A percentile compares a stretch with the other conserved stretches of the same genome.
Evolutionary conservation across 1,140 invertebrate genomes (phyloP).

Genomic region (Gryon sp.): DNA sequence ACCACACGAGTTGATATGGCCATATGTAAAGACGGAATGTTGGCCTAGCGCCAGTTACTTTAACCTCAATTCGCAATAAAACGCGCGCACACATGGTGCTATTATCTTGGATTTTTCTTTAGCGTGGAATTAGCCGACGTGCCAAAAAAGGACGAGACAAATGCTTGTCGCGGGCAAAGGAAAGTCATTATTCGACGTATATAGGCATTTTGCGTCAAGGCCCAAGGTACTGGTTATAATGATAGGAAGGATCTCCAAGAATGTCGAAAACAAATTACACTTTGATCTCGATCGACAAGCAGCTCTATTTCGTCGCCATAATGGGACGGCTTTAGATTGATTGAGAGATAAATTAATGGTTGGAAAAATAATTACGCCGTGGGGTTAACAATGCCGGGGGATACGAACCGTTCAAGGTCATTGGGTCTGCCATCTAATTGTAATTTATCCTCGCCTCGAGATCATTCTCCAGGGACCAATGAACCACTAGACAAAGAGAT

Average conservation of each 20-base stretch:
- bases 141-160: constrained; percentile 34
- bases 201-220: constrained; percentile 34
- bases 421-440: constrained; percentile 49
- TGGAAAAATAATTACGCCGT: constrained; percentile 40
- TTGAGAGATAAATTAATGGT: constrained; percentile 47
- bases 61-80: constrained; percentile 78
- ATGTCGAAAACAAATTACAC: constrained; percentile 42
- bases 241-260: constrained; percentile 15
- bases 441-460: constrained; percentile 26
- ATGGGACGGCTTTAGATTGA: constrained; percentile 20
- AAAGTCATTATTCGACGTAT: constrained; percentile 38
- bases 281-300: constrained; percentile 19
- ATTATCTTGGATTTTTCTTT: constrained; percentile 58
- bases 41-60: constrained; percentile 74
- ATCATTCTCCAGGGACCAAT: constrained; percentile 13
- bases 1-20: constrained; percentile 28
- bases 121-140: constrained; percentile 36
- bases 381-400: constrained; percentile 2
- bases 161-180: constrained; percentile 20
- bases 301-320: not conserved
- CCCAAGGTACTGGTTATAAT: constrained; percentile 37
- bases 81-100: constrained; percentile 38
- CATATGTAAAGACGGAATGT: constrained; percentile 66
- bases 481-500: constrained; percentile 21
- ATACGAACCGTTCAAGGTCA: constrained; percentile 44